Base-by-base conservation (phyloP, 2,797 vertebrate species). In the Anguilla megastoma region DNA sequence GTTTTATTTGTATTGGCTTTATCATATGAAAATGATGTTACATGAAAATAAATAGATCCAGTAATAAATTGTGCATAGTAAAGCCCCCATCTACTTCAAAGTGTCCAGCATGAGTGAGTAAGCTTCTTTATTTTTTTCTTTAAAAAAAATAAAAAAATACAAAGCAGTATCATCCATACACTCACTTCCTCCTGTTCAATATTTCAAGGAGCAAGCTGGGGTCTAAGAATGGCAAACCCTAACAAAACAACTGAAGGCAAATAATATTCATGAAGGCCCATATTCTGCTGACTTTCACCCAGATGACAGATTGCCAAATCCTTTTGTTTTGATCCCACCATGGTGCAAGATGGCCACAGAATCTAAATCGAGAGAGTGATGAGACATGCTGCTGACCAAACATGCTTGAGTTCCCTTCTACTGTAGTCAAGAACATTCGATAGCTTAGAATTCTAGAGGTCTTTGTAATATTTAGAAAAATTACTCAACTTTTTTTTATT, bases 11-110 rank as follows among this genome's bases (percentile, higher is more conserved):
- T 54, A 69, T 86, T 86, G 85, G 54, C 24, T 86, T 80, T 80
- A 52, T 33, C 27, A 27, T 24, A 48, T 36, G 0, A 74, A 71
- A 50, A 41, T 6, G 48, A 86, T 18, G n/a, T 30, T n/a, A 2
- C 24, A 7, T 1, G 54, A 27, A 63, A 50, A 52, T 86, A 8
- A 71, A 52, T 27, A 76, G 48, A n/a, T 24, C 52, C 66, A 87
- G n/a, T 56, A 84, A 79, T 56, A 60, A 74, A 76, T 30, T 8
- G 9, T n/a, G 83, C 84, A 85, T 88, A 88, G 48, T 71, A 74
- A 85, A 80, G 30, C 30, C 74, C 6, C 50, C 50, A 52, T 52
- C 50, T 52, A 52, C 50, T 10, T 54, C 56, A 58, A 58, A 54
- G 52, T 10, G 9, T 58, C 56, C 14, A 58, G 56, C 16, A 58